Base-by-base conservation (phyloP, 35 echinoderm and acorn worm genomes). In the Ophiothrix spiculata region DNA sequence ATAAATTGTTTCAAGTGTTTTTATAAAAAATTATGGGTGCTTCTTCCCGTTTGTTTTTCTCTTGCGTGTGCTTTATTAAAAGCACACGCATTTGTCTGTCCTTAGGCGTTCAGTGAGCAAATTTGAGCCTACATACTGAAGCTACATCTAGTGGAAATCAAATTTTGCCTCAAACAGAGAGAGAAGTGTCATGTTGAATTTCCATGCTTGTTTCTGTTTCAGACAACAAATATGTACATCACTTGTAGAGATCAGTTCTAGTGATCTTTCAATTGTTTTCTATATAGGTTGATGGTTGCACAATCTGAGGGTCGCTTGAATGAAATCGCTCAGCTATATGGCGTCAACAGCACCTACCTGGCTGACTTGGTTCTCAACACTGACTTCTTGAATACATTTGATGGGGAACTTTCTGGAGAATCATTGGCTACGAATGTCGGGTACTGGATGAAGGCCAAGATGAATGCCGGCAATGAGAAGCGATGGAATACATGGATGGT, bases 401-500 rank as follows among this genome's bases (percentile, higher is more conserved):
- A 76, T 38, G 90, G 33, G 21, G 11, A 16, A 12, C 90, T 79
- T 23, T 36, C 36, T 25, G 90, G 85, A 25, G 40, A 77, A 21
- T 39, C 64, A 4, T 36, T 92, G 31, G 38, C 36, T 28, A 37
- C 37, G 1, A 39, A 38, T 39, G 80, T 92, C 14, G 40, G 14
- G 19, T 40, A 23, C 21, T 92, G 85, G 84, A 37, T 87, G 32
- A 32, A 82, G 8, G 90, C 78, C 64, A 92, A 87, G 75, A 49
- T 56, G 28, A 81, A 36, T 29, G 79, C 36, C 54, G 79, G 73
- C 31, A 64, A 15, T 37, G 33, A 56, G 33, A 83, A 38, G 28
- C 78, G 90, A 17, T 92, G 90, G 90, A 87, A 92, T 75, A 92
- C 79, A 13, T 92, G 90, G 90, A 56, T 77, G 77, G 90, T 92